Evolutionary conservation across 2,797 vertebrate genomes (phyloP), one percentile per base, ranked within the genome.

Genomic region (Xiphophorus birchmanni): DNA sequence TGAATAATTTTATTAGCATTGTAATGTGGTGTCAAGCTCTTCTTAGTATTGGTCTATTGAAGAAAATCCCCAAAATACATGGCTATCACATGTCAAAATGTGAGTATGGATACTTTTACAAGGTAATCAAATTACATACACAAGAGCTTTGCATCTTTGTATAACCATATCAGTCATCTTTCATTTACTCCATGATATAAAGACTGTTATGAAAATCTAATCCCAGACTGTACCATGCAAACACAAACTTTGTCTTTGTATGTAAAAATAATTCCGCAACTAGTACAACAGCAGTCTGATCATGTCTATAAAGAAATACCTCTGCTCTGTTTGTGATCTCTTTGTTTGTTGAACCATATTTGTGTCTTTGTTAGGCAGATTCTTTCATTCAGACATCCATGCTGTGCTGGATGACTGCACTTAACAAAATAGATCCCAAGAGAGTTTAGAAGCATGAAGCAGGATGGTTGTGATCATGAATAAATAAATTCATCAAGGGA

Each of bases 401-500:
- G 13, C 23, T 58, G 74, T 69, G 71, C 9, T 77, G 13, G 76
- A 74, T 74, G 48, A 74, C 58, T 84, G 81, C 42, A 44, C 63
- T 83, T 48, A 73, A 78, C 67, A 76, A 63, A 79, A 76, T 60
- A 78, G 37, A 76, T 85, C 89, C 76, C 82, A 11, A 44, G 82
- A 80, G 84, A 79, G 74, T 77, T 48, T 81, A 2, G 73, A 77
- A 40, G 65, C 58, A 75, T 37, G 56, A 44, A 75, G 74, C 29
- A 40, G 18, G 47, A 40, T 74, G 13, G 29, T 44, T 0, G 1
- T 23, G 17, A 71, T 82, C 76, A 89, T 85, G 54, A 89, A 91
- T 92, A 84, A 89, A 87, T 85, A 60, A 83, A 48, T 76, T 82
- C 42, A 79, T 83, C 42, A 65, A 73, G 37, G 73, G 75, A 81